Evolutionary conservation across 2,113 vertebrate species (phyloP).

Genomic region (Thamnophis sirtalis): DNA sequence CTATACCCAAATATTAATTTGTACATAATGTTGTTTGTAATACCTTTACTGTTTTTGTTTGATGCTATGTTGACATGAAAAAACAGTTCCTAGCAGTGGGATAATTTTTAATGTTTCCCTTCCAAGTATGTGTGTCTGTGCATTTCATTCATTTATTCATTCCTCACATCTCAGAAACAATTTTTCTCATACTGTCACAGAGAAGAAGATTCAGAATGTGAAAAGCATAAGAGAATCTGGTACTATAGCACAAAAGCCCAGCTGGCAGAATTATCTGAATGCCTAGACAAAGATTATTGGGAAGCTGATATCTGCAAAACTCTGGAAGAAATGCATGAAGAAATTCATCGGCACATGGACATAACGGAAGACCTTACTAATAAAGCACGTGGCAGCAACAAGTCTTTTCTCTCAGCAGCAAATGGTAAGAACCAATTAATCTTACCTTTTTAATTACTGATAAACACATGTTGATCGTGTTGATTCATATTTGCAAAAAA

Average conservation of each 20-base stretch:
- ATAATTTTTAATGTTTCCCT: not conserved
- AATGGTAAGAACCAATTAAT: conserved; percentile 76
- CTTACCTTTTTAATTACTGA: not conserved
- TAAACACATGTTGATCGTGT: not conserved
- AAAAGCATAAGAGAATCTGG: conserved; percentile 89
- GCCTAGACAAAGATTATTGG: conserved; percentile 91
- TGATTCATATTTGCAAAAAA: not conserved
- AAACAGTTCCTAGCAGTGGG: not conserved
- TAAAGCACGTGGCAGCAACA: conserved; percentile 89
- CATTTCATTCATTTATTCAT: not conserved
- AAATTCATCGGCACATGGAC: conserved; percentile 91
- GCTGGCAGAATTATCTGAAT: conserved; percentile 83
- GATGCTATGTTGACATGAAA: not conserved
- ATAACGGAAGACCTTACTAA: conserved; percentile 94
- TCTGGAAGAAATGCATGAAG: conserved; percentile 88
- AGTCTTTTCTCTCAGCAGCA: conserved; percentile 86
- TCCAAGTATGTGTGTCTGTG: not conserved
- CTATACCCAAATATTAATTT: not conserved
- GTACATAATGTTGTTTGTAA: not conserved
- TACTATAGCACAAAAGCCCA: conserved; percentile 95
- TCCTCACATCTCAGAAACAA: not conserved
- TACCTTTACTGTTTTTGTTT: not conserved
- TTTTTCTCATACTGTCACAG: conserved; percentile 59
- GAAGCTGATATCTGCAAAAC: conserved; percentile 87
- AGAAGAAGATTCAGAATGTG: conserved; percentile 90